Evolutionary conservation across 2,888 invertebrate species (phyloP).

Genomic region (Chrysolina haemoptera): DNA sequence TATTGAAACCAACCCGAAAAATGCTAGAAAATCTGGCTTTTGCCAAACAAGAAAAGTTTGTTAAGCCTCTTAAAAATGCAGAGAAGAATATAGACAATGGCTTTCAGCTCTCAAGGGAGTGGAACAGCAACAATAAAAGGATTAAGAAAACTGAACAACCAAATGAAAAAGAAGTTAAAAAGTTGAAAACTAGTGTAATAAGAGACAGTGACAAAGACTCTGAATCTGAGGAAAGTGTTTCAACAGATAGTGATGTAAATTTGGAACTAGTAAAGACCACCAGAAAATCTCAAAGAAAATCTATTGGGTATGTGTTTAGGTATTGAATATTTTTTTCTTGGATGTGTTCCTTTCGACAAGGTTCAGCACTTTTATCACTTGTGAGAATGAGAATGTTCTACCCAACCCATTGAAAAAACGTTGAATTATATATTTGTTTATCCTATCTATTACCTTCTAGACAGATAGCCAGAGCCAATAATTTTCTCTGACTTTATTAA

Average conservation of each 20-base stretch:
- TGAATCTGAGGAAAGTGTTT: slow-evolving; percentile 53
- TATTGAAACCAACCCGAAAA: slow-evolving; percentile 79
- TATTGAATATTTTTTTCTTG: neutral
- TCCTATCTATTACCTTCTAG: too few species aligned
- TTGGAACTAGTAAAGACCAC: slow-evolving; percentile 43
- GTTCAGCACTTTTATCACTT: too few species aligned
- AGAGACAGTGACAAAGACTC: slow-evolving; percentile 53
- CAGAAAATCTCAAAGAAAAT: slow-evolving; percentile 60
- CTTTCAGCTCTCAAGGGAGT: neutral
- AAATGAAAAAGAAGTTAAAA: slow-evolving; percentile 52
- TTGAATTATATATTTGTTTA: too few species aligned
- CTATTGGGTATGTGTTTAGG: slow-evolving; percentile 51
- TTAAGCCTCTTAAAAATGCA: slow-evolving; percentile 31
- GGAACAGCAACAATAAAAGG: slow-evolving; percentile 42
- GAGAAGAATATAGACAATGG: slow-evolving; percentile 39
- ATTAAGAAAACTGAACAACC: slow-evolving; percentile 50
- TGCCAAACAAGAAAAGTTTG: slow-evolving; percentile 59
- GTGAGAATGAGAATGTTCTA: too few species aligned
- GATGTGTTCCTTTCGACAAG: neutral
- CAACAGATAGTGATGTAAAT: slow-evolving; percentile 43
- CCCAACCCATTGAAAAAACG: too few species aligned
- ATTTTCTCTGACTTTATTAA: too few species aligned
- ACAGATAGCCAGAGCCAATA: too few species aligned
- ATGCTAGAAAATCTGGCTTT: slow-evolving; percentile 77
- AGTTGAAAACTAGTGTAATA: slow-evolving; percentile 46